Conservation (phyloP, 2,888 invertebrate genomes). For the Leucophenga montana region DNA sequence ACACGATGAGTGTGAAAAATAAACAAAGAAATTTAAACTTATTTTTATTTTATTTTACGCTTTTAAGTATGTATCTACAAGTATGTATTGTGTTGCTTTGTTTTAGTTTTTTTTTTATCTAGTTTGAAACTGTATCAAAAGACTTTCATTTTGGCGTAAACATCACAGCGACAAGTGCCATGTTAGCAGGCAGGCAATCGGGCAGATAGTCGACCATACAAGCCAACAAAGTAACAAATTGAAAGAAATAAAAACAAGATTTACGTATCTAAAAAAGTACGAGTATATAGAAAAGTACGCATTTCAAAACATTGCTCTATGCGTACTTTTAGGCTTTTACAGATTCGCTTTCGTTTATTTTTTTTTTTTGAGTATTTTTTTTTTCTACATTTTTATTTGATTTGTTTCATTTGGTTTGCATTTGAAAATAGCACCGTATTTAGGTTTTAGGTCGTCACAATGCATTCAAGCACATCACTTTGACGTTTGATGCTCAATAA, state of each 20-base stretch:
- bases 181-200: neutral
- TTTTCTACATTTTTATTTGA: neutral
- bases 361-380: neutral
- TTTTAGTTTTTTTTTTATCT: neutral
- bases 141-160: conserved; percentile 30
- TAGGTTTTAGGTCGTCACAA: conserved; percentile 60
- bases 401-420: conserved; percentile 9
- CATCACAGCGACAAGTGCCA: conserved; percentile 31
- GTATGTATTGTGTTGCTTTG: neutral
- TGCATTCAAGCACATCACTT: conserved; percentile 58
- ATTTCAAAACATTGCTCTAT: conserved; percentile 2
- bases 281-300: neutral
- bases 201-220: neutral
- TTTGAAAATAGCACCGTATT: conserved; percentile 59
- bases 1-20: too few relatives aligned
- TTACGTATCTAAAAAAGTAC: neutral
- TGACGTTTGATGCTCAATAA: conserved; percentile 55
- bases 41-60: neutral
- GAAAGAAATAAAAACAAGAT: neutral
- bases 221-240: conserved; percentile 18
- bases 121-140: conserved; percentile 14
- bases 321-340: conserved; percentile 8
- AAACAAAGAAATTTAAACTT: conserved; percentile 6
- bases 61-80: neutral
- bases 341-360: neutral